Conservation (phyloP, 2,888 invertebrate genomes). For the Andrena hattorfiana region DNA sequence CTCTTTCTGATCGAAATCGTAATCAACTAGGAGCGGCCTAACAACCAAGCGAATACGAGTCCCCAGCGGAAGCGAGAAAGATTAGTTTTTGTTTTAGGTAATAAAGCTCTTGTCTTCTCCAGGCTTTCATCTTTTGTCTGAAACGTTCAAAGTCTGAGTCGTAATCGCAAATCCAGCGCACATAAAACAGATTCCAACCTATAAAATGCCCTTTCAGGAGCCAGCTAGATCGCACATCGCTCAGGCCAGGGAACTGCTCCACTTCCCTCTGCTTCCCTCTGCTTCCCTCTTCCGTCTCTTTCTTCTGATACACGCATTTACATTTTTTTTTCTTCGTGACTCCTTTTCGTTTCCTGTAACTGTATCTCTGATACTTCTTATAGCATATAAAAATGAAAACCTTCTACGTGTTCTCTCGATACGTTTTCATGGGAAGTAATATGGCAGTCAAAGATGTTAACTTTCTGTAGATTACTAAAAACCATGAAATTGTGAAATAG, state of each 20-base stretch:
- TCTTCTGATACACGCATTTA: conserved; percentile 7
- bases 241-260: conserved; percentile 55
- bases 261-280: conserved; percentile 31
- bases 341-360: background rate
- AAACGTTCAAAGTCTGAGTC: conserved; percentile 69
- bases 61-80: background rate
- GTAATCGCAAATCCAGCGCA: conserved; percentile 77
- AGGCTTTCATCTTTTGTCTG: conserved; percentile 63
- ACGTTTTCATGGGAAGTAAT: too few relatives aligned
- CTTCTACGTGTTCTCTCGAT: too few relatives aligned
- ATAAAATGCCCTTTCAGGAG: conserved; percentile 76
- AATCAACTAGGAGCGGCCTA: background rate
- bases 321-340: background rate
- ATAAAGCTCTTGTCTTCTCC: conserved; percentile 52
- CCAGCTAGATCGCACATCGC: conserved; percentile 31
- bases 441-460: too few relatives aligned
- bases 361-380: background rate
- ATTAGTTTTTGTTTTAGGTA: conserved; percentile 66
- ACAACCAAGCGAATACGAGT: conserved; percentile 9
- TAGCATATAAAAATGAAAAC: too few relatives aligned
- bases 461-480: too few relatives aligned
- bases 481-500: too few relatives aligned
- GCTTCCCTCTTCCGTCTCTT: conserved; percentile 29
- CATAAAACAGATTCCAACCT: conserved; percentile 80
- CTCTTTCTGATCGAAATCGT: background rate